Evolutionary conservation across 2,113 vertebrate species (phyloP).

Genomic region (Paramisgurnus dabryanus): DNA sequence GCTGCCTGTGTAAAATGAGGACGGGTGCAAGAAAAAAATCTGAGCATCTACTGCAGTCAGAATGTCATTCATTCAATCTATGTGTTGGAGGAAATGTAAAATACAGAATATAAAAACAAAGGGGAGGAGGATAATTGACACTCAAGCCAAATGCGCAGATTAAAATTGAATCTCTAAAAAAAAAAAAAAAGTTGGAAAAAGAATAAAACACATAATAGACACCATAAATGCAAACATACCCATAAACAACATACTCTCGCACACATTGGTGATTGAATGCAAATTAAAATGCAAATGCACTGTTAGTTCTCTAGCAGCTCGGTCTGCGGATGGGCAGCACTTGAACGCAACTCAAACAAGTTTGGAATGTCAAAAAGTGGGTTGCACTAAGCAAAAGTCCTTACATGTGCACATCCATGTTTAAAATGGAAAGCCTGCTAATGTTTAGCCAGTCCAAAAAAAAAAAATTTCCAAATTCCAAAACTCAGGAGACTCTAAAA

Average conservation of each 20-base stretch:
- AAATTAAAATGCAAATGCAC: constrained; percentile 79
- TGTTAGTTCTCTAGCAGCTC: constrained; percentile 66
- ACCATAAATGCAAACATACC: constrained; percentile 25
- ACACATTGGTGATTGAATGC: constrained; percentile 67
- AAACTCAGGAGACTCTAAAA: not conserved
- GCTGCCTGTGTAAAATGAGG: too few relatives aligned
- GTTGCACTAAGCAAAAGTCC: not conserved
- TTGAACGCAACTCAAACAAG: constrained; percentile 36
- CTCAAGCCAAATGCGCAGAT: constrained; percentile 56
- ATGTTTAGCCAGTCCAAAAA: not conserved
- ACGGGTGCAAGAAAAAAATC: too few relatives aligned
- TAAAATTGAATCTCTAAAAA: constrained; percentile 64
- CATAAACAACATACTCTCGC: constrained; percentile 27
- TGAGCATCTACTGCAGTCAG: too few relatives aligned
- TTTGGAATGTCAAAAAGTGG: constrained; percentile 40
- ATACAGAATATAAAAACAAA: constrained; percentile 9
- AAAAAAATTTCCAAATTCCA: too few relatives aligned
- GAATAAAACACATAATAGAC: constrained; percentile 55
- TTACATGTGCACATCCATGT: not conserved
- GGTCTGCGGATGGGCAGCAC: constrained; percentile 65
- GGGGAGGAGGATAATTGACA: constrained; percentile 49
- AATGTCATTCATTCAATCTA: too few relatives aligned
- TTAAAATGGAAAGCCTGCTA: not conserved
- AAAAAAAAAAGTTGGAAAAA: constrained; percentile 54
- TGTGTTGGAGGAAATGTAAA: not conserved